phyloP scores from a whole-genome alignment of 2,888 invertebrate species.

The Helleia helle region DNA sequence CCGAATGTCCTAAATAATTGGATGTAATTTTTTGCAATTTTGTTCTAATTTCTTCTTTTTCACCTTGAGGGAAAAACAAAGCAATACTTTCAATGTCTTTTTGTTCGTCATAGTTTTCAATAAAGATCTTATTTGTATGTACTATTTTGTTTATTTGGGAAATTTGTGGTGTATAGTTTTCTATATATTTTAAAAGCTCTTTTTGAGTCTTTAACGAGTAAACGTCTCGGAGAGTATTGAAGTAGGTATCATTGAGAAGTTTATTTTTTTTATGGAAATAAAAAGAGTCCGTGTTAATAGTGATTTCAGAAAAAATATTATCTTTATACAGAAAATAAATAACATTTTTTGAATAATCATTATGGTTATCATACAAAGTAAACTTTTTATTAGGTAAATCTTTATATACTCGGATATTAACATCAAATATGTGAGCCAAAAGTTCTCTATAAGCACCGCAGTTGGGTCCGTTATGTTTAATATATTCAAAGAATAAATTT shows the following conservation, averaged over 20 bases:
- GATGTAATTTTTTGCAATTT: slow-evolving; percentile 7
- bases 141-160: background rate
- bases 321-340: slow-evolving; percentile 4
- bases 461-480: background rate
- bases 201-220: background rate
- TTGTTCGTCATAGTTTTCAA: background rate
- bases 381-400: background rate
- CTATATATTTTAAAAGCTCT: slow-evolving; percentile 1
- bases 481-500: background rate
- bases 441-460: slow-evolving; percentile 8
- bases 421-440: slow-evolving; percentile 8
- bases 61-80: slow-evolving; percentile 2
- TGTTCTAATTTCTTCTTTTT: background rate
- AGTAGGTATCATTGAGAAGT: background rate
- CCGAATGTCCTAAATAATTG: slow-evolving; percentile 1
- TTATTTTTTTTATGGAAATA: background rate
- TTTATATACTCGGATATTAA: slow-evolving; percentile 7
- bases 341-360: background rate
- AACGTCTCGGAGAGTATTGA: background rate
- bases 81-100: slow-evolving; percentile 6
- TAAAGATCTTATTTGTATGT: background rate
- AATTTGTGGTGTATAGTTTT: background rate
- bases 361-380: slow-evolving; percentile 1
- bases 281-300: slow-evolving; percentile 1
- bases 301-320: slow-evolving; percentile 2